Percentiles rank a stretch among this genome's conserved stretches.
phyloP scores from a whole-genome alignment of 1,140 invertebrate species.

The Sinonovacula constricta region DNA sequence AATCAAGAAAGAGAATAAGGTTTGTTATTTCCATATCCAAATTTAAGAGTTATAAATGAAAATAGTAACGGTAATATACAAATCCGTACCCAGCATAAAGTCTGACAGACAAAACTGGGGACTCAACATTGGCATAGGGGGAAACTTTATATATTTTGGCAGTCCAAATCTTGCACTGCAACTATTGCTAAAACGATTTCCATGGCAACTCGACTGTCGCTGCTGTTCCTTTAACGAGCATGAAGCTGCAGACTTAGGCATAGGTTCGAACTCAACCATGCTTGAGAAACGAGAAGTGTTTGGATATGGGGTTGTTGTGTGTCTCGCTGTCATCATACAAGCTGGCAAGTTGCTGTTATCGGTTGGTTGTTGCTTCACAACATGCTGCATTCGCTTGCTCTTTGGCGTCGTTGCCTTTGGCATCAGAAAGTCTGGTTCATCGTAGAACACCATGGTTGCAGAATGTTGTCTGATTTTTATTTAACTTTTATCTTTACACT shows the following conservation, averaged over 20 bases:
- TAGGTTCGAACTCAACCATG: conserved; percentile 38
- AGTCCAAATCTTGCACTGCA: no score
- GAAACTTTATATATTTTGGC: conserved; percentile 3
- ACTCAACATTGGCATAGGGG: conserved; percentile 11
- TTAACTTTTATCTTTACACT: no score
- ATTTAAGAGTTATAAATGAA: not conserved
- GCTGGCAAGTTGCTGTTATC: no score
- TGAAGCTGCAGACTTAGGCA: not conserved
- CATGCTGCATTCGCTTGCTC: not conserved
- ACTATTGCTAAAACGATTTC: not conserved
- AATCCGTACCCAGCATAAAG: conserved; percentile 39
- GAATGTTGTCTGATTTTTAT: no score
- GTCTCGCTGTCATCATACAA: no score
- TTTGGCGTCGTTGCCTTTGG: not conserved
- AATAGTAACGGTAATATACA: not conserved
- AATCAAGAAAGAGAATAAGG: not conserved
- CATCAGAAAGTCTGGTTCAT: conserved; percentile 34
- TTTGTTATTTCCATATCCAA: not conserved
- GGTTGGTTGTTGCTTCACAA: no score
- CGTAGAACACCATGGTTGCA: conserved; percentile 32
- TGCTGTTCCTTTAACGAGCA: not conserved
- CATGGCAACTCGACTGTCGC: not conserved
- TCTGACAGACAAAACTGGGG: conserved; percentile 41
- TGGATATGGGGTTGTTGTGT: no score
- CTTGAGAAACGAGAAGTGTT: not conserved